A percentile compares a stretch with the other conserved stretches of the same genome.
phyloP scores from a whole-genome alignment of 2,888 invertebrate genomes.

The Seladonia tumulorum region DNA sequence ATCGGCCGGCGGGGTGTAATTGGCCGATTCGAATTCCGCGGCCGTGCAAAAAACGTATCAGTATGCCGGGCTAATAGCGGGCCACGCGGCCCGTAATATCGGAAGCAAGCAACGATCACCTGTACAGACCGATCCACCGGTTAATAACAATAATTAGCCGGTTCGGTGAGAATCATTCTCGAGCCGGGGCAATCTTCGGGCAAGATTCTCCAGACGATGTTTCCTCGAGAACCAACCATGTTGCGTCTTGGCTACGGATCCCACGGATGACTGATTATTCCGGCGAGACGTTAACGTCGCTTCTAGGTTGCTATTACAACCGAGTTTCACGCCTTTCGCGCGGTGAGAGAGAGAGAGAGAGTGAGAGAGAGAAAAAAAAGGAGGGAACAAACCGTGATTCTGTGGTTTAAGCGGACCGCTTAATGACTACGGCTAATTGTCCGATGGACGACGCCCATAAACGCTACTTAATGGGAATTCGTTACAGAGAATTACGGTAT shows the following conservation, averaged over 20 bases:
- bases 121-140: conserved; percentile 38
- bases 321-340: conserved; percentile 65
- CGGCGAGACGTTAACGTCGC: conserved; percentile 46
- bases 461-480: conserved; percentile 45
- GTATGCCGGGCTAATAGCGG: conserved; percentile 65
- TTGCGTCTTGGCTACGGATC: conserved; percentile 9
- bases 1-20: conserved; percentile 42
- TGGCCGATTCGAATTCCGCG: conserved; percentile 62
- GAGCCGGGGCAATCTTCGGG: conserved; percentile 18
- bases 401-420: conserved; percentile 31
- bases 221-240: not conserved
- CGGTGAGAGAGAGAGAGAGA: conserved; percentile 12
- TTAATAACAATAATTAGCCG: conserved; percentile 64
- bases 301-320: conserved; percentile 54
- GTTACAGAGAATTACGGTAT: conserved; percentile 43
- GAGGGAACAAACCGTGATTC: conserved; percentile 31
- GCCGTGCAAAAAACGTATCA: conserved; percentile 71
- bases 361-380: not conserved
- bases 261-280: conserved; percentile 66
- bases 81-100: conserved; percentile 55
- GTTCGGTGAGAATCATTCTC: conserved; percentile 51
- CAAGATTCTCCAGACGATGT: not conserved
- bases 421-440: conserved; percentile 66
- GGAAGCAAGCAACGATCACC: conserved; percentile 59
- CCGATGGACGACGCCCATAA: conserved; percentile 53